These are phyloP conservation scores for Acronicta alni DNA, from an alignment of 2,888 invertebrate species.

Conservation along the genomic window DNA sequence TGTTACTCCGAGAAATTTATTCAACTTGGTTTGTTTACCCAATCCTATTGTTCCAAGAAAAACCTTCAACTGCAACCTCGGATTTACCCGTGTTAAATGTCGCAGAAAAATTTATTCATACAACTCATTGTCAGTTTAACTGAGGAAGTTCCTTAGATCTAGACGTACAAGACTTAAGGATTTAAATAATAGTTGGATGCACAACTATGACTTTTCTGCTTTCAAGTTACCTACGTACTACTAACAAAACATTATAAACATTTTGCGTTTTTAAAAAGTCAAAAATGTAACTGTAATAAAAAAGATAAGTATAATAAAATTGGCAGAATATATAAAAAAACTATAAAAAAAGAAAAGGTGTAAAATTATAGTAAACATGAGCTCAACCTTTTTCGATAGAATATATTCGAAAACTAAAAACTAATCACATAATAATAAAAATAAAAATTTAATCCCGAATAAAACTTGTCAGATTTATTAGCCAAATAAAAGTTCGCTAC, in stretches of 20 bases:
- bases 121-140: slow-evolving; percentile 44
- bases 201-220: slow-evolving; percentile 5
- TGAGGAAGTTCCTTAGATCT: slow-evolving; percentile 32
- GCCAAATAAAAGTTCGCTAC: slow-evolving; percentile 23
- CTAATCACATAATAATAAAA: slow-evolving; percentile 10
- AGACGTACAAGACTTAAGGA: slow-evolving; percentile 7
- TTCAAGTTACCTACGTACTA: no score
- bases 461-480: slow-evolving; percentile 24
- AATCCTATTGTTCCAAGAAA: slow-evolving; percentile 61
- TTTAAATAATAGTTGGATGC: slow-evolving; percentile 30
- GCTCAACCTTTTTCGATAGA: not conserved
- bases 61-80: slow-evolving; percentile 25
- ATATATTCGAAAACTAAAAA: not conserved
- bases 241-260: no score
- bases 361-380: no score
- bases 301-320: no score
- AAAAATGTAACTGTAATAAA: no score
- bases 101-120: slow-evolving; percentile 52
- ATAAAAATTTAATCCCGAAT: slow-evolving; percentile 13
- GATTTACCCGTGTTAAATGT: slow-evolving; percentile 48
- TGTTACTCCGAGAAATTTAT: slow-evolving; percentile 76
- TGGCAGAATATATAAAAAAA: no score
- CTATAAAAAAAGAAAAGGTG: no score
- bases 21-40: slow-evolving; percentile 73
- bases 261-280: no score